Evolutionary conservation across 2,113 vertebrate species (phyloP).

Genomic region (Sapayoa aenigma): DNA sequence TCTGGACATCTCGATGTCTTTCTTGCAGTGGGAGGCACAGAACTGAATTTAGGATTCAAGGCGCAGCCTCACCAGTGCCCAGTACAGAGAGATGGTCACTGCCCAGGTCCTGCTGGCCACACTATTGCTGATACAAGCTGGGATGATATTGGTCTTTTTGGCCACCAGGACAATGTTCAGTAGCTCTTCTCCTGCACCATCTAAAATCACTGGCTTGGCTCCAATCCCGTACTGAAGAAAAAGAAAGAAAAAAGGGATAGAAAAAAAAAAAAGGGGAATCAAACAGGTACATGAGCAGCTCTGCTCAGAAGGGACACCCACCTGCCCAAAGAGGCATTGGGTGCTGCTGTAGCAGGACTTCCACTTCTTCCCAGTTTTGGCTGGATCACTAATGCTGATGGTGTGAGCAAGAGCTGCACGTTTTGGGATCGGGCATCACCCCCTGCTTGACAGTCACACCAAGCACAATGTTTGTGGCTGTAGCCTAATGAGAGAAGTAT

Average conservation of each 20-base stretch:
- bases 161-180: neutral
- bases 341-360: neutral
- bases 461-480: neutral
- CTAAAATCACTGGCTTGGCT: neutral
- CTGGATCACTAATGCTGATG: neutral
- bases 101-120: neutral
- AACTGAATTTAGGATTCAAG: neutral
- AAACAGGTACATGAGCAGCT: neutral
- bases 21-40: neutral
- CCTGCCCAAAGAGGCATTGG: neutral
- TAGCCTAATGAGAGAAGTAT: neutral
- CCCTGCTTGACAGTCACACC: neutral
- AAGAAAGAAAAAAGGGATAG: fast-evolving
- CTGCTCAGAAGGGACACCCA: neutral
- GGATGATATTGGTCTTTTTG: neutral
- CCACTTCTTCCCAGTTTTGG: neutral
- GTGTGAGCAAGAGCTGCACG: neutral
- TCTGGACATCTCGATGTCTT: neutral
- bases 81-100: neutral
- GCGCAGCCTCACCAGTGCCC: neutral
- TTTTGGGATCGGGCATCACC: neutral
- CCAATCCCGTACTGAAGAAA: neutral
- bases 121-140: neutral
- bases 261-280: neutral
- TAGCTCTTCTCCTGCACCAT: neutral